These are phyloP conservation scores for Gymnoscopelus microlampas DNA, from an alignment of 2,797 vertebrate genomes.

Conservation along the genomic window DNA sequence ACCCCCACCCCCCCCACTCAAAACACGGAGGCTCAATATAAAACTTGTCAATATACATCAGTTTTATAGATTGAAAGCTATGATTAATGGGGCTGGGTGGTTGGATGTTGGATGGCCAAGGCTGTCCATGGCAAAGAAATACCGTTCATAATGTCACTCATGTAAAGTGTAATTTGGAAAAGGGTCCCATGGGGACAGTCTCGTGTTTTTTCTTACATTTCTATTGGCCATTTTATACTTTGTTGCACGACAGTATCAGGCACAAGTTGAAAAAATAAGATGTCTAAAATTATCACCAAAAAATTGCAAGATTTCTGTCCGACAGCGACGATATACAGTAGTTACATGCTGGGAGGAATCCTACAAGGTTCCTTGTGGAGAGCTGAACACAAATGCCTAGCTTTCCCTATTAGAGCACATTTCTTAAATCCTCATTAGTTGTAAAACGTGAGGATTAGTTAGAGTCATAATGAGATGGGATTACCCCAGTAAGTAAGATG, in stretches of 20 bases:
- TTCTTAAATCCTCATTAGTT: conserved; percentile 53
- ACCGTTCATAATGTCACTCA: background rate
- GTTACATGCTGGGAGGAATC: too few species aligned
- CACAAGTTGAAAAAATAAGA: too few species aligned
- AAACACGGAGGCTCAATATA: conserved; percentile 55
- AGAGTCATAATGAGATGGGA: conserved; percentile 47
- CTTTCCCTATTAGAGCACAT: too few species aligned
- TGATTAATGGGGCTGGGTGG: conserved; percentile 56
- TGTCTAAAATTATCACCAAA: too few species aligned
- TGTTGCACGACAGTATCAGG: too few species aligned
- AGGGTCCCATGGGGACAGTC: too few species aligned
- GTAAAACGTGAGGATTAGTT: conserved; percentile 49
- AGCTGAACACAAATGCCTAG: too few species aligned
- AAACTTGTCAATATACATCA: conserved; percentile 60
- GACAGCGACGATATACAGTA: too few species aligned
- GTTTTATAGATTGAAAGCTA: conserved; percentile 63
- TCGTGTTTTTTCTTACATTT: too few species aligned
- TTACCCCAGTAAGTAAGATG: conserved; percentile 52
- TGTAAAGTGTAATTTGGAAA: background rate
- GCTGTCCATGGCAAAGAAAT: background rate
- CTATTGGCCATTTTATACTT: too few species aligned
- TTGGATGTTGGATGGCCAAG: conserved; percentile 48
- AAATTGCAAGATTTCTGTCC: too few species aligned
- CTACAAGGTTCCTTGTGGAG: too few species aligned
- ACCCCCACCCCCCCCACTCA: conserved; percentile 55